Percentiles rank a stretch among this genome's conserved stretches.
These are phyloP conservation scores for Autographa pulchrina DNA, from an alignment of 2,888 invertebrate genomes.

Conservation along the genomic window DNA sequence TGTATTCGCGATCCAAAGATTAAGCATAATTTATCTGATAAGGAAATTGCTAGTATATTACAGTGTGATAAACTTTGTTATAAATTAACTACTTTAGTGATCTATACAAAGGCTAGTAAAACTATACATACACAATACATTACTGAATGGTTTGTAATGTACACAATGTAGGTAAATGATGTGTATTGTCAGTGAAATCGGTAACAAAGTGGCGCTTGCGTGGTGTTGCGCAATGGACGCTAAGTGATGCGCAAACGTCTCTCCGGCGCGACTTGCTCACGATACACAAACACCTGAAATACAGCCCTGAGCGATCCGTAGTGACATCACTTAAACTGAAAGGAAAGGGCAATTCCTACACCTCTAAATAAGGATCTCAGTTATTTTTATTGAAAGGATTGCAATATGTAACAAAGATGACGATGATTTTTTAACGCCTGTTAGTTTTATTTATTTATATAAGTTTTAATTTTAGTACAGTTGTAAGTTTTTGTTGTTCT, in stretches of 20 bases:
- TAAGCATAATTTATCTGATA: constrained; percentile 1
- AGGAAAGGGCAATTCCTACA: no score
- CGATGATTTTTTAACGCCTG: no score
- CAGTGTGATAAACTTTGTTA: background rate
- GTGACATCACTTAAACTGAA: no score
- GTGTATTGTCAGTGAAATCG: constrained; percentile 8
- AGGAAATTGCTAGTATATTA: constrained; percentile 5
- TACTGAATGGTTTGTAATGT: background rate
- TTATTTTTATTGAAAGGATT: no score
- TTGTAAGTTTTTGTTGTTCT: no score
- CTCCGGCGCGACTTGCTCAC: constrained; percentile 25
- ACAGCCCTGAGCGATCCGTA: background rate
- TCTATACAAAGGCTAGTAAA: background rate
- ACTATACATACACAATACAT: background rate
- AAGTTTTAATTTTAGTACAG: no score
- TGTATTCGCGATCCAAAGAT: background rate
- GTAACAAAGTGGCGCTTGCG: background rate
- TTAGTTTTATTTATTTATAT: no score
- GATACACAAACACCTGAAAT: constrained; percentile 19
- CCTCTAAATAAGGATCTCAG: no score
- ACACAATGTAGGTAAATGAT: background rate
- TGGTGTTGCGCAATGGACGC: constrained; percentile 23
- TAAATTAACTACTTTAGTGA: background rate
- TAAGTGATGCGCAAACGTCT: constrained; percentile 38
- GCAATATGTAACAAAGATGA: no score